Percentiles rank a stretch among this genome's conserved stretches.
phyloP scores from a whole-genome alignment of 2,113 vertebrate species.

The Bubo blakistoni region DNA sequence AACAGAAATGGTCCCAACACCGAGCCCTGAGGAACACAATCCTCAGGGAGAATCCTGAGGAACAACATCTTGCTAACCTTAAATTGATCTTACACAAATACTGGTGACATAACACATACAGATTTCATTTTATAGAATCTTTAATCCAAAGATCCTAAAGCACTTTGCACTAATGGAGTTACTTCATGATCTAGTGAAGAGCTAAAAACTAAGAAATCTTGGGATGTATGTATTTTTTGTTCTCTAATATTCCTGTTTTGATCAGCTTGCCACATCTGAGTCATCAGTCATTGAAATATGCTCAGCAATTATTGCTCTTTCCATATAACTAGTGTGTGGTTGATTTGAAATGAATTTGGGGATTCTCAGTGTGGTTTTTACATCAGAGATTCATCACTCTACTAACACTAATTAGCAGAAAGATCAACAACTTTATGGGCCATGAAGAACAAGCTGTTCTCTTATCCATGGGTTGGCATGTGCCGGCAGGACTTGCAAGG shows the following conservation, averaged over 20 bases:
- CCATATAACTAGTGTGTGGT: background rate
- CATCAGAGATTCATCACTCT: slow-evolving; percentile 7
- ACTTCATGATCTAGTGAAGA: background rate
- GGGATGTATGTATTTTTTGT: background rate
- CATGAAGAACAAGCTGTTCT: slow-evolving; percentile 31
- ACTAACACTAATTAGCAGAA: slow-evolving; percentile 15
- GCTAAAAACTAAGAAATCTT: background rate
- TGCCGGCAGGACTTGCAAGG: background rate
- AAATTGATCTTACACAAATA: background rate
- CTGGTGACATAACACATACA: background rate
- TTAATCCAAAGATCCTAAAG: background rate
- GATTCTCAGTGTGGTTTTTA: background rate
- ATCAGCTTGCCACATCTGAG: background rate
- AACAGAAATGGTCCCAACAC: too few species aligned
- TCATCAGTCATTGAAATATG: background rate
- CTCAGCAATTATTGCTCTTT: background rate
- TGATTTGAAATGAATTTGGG: background rate
- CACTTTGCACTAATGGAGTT: background rate
- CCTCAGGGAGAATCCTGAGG: too few species aligned
- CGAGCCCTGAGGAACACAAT: too few species aligned
- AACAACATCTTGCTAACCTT: background rate
- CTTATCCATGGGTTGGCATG: background rate
- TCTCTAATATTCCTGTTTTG: background rate
- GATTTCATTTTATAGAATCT: background rate
- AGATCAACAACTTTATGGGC: slow-evolving; percentile 32